phyloP scores from a whole-genome alignment of 1,140 invertebrate genomes.

The Drosophila kohkoa region DNA sequence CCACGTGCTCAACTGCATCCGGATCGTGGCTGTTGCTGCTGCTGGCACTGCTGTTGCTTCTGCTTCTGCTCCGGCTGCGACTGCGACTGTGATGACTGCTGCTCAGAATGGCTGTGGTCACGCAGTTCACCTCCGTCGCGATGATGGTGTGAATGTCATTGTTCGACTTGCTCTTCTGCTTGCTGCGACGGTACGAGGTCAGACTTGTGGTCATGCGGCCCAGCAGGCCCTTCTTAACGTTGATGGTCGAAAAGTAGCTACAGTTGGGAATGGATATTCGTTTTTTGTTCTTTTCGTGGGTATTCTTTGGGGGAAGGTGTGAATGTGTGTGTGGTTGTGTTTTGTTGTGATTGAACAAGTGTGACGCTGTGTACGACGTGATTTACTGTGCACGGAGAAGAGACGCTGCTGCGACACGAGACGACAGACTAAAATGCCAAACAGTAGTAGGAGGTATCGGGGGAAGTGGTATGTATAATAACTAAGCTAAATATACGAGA shows the following conservation, averaged over 20 bases:
- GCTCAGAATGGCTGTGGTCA: conserved; percentile 53
- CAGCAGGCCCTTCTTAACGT: conserved; percentile 78
- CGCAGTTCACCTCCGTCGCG: conserved; percentile 62
- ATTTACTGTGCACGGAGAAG: conserved; percentile 32
- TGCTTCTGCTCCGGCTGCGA: conserved; percentile 7
- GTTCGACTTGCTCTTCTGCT: conserved; percentile 82
- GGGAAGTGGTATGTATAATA: background rate
- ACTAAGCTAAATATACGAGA: background rate
- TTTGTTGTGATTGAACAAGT: background rate
- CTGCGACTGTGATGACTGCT: conserved; percentile 28
- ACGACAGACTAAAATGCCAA: background rate
- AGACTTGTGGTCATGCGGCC: conserved; percentile 84
- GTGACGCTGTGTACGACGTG: conserved; percentile 13
- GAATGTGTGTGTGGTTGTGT: conserved; percentile 24
- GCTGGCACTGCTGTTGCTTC: conserved; percentile 7
- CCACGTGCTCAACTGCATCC: conserved; percentile 9
- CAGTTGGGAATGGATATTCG: background rate
- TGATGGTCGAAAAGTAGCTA: conserved; percentile 84
- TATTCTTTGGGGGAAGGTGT: background rate
- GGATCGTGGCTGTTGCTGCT: conserved; percentile 24
- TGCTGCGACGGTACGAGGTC: conserved; percentile 81
- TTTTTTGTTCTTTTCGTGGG: conserved; percentile 1
- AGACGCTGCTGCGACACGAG: conserved; percentile 6
- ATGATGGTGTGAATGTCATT: conserved; percentile 81
- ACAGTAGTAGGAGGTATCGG: too few species aligned